Base-by-base conservation (phyloP, 2,888 invertebrate species). In the Parelbella ahira region DNA sequence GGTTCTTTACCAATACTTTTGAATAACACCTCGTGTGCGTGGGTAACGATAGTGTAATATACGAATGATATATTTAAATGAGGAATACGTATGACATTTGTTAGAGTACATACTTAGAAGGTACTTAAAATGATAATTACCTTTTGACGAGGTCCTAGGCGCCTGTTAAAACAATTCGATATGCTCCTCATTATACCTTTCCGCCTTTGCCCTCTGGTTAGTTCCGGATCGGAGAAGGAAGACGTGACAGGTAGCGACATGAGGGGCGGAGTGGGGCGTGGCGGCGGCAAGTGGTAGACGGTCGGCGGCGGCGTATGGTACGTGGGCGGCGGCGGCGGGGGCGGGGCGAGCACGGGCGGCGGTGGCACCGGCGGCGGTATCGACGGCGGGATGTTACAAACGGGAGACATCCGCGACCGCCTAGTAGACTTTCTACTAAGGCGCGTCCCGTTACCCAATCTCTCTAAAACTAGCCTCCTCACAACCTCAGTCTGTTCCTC, bases 101-200 rank as follows among this genome's bases (percentile, higher is more conserved):
- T 37, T 37, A 37, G 29, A 3, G 0, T 6, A 28, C 27, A 20
- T 6, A 21, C 0, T 12, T 5, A 32, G 10, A 10, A 5, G 12
- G 7, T 20, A 30, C n/a, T 20, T 4, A 20, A 23, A 23, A 15
- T n/a, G 0, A 21, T 2, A 48, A 44, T 56, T 75, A 93, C 69
- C 91, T 89, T 82, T 72, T 89, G 75, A 86, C 91, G 84, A 60
- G 88, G 84, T 65, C 90, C 91, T 62, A 91, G 90, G 56, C 93
- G 92, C 70, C 93, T 93, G 58, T 92, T 90, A 68, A 96, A 93
- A 71, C 96, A 93, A 69, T 92, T 94, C 8, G 94, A 93, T 48
- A 96, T 92, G 36, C 95, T 92, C 78, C 94, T 94, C 61, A 95
- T 94, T 37, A 96, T 92, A 74, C 95, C 94, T 61, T 92, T 94